A percentile compares a stretch with the other conserved stretches of the same genome.
Evolutionary conservation across 1,140 invertebrate species (phyloP).

Genomic region (Mylabris phalerata): DNA sequence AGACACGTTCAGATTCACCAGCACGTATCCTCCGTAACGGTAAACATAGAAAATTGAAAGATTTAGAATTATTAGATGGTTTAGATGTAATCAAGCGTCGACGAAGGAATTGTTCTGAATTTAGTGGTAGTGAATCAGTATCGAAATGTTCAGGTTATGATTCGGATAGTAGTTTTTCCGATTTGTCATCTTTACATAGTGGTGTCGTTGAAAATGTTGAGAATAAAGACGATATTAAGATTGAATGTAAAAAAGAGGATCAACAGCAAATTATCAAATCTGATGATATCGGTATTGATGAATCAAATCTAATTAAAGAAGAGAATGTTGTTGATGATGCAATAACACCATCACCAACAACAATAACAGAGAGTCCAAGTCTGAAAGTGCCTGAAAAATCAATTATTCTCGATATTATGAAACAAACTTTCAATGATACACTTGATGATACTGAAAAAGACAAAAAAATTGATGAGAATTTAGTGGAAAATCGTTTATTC

Average conservation of each 20-base stretch:
- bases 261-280: background rate
- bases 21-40: slow-evolving; percentile 56
- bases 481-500: background rate
- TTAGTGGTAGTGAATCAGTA: slow-evolving; percentile 46
- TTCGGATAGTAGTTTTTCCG: slow-evolving; percentile 54
- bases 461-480: background rate
- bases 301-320: slow-evolving; percentile 19
- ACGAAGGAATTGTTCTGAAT: slow-evolving; percentile 51
- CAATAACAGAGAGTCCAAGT: slow-evolving; percentile 35
- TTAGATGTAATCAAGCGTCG: slow-evolving; percentile 48
- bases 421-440: slow-evolving; percentile 42
- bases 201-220: slow-evolving; percentile 40
- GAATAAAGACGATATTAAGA: slow-evolving; percentile 35
- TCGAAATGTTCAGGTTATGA: slow-evolving; percentile 52
- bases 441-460: slow-evolving; percentile 8
- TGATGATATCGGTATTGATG: slow-evolving; percentile 14
- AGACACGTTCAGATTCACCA: slow-evolving; percentile 47
- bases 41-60: slow-evolving; percentile 51
- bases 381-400: slow-evolving; percentile 41
- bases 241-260: slow-evolving; percentile 7
- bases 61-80: slow-evolving; percentile 44
- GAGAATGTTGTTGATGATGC: slow-evolving; percentile 33
- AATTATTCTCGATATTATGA: slow-evolving; percentile 43
- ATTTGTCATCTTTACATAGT: slow-evolving; percentile 40
- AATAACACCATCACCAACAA: slow-evolving; percentile 10